These are phyloP conservation scores for Zoanthus solanderi DNA, from an alignment of 92 coral and sea anemone genomes.

Conservation along the genomic window DNA sequence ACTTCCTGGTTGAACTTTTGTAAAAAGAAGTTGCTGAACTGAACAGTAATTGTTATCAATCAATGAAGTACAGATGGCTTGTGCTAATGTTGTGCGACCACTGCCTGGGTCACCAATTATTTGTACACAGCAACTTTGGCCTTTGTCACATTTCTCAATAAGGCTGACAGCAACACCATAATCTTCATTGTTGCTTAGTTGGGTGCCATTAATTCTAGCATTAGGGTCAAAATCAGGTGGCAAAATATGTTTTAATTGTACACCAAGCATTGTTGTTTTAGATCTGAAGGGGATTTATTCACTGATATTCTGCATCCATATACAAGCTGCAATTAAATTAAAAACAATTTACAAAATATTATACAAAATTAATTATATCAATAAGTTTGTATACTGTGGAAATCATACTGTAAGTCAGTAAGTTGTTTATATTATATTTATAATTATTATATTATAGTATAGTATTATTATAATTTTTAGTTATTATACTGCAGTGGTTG, in stretches of 20 bases:
- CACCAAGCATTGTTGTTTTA: conserved; percentile 31
- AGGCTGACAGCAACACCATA: not conserved
- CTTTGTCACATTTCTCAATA: conserved; percentile 6
- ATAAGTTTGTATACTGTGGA: no score
- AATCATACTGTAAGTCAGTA: no score
- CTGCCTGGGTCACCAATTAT: conserved; percentile 86
- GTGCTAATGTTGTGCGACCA: conserved; percentile 81
- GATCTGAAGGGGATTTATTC: no score
- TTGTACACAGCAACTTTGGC: conserved; percentile 32
- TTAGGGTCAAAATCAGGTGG: conserved; percentile 20
- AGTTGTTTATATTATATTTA: no score
- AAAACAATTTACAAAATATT: not conserved
- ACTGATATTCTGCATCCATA: no score
- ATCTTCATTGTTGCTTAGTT: conserved; percentile 12
- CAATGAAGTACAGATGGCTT: conserved; percentile 63
- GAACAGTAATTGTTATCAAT: conserved; percentile 29
- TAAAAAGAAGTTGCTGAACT: conserved; percentile 62
- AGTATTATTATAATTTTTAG: no score
- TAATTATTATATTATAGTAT: no score
- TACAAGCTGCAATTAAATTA: no score
- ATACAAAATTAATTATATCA: no score
- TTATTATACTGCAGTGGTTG: no score
- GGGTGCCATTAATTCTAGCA: not conserved
- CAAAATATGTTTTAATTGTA: conserved; percentile 10
- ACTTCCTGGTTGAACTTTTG: conserved; percentile 62